Evolutionary conservation across 1,140 invertebrate genomes (phyloP).

Genomic region (Ladona fulva): DNA sequence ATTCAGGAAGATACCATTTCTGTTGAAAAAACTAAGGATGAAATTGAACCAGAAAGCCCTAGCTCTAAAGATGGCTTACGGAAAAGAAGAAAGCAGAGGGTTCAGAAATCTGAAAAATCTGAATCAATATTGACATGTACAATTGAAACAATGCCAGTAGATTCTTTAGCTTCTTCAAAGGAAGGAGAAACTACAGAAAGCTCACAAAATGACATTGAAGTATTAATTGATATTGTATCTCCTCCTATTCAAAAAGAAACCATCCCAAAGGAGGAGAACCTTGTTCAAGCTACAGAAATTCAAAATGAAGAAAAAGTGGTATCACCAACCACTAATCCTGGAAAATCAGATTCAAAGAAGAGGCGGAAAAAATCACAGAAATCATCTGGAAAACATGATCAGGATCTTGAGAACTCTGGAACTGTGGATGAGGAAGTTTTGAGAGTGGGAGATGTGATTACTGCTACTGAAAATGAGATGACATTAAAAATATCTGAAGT

Average conservation of each 20-base stretch:
- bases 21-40: too few relatives aligned
- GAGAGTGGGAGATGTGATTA: too few relatives aligned
- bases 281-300: not conserved
- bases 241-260: not conserved
- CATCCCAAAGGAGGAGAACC: not conserved
- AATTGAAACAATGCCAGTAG: not conserved
- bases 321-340: not conserved
- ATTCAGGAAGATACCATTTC: too few relatives aligned
- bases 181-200: too few relatives aligned
- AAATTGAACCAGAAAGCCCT: not conserved
- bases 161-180: too few relatives aligned
- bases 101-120: not conserved
- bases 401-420: too few relatives aligned
- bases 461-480: too few relatives aligned
- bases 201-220: too few relatives aligned
- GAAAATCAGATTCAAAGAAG: not conserved
- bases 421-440: too few relatives aligned
- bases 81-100: not conserved
- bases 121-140: not conserved
- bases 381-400: not conserved
- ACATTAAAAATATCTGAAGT: too few relatives aligned
- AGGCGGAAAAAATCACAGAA: not conserved
- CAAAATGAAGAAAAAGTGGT: not conserved
- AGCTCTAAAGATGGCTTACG: not conserved
- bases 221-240: too few relatives aligned